Evolutionary conservation across 2,888 invertebrate species (phyloP).

Genomic region (Drosophila vallismaia): DNA sequence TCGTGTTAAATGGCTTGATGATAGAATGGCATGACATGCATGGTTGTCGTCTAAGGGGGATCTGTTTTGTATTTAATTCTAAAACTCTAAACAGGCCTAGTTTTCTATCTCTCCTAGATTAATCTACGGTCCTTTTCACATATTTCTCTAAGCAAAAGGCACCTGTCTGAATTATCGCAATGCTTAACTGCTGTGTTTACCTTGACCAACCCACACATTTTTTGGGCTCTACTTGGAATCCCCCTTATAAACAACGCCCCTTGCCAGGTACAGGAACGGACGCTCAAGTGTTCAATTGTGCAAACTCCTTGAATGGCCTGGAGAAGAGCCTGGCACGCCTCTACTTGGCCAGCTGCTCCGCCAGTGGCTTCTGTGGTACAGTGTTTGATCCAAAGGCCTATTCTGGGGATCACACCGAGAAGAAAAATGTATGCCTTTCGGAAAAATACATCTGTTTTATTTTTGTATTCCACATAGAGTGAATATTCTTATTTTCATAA

Average conservation of each 20-base stretch:
- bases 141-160: neutral
- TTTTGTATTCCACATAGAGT: no score
- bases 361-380: constrained; percentile 27
- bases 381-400: constrained; percentile 20
- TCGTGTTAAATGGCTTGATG: constrained; percentile 57
- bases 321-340: constrained; percentile 20
- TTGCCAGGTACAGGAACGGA: constrained; percentile 44
- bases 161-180: constrained; percentile 34
- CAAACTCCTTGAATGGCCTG: constrained; percentile 53
- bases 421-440: neutral
- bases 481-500: neutral
- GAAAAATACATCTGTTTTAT: no score
- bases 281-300: constrained; percentile 75
- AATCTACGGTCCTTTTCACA: neutral
- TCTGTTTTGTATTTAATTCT: neutral
- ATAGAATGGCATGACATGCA: constrained; percentile 48
- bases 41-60: constrained; percentile 28
- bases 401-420: constrained; percentile 18
- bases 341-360: constrained; percentile 36
- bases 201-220: constrained; percentile 40
- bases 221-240: constrained; percentile 28
- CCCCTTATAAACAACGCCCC: constrained; percentile 58
- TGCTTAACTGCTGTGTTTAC: constrained; percentile 42
- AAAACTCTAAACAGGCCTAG: neutral
- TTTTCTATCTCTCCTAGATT: neutral